Percentiles rank a stretch among this genome's conserved stretches.
These are phyloP conservation scores for Melipona quadrifasciata DNA, from an alignment of 1,140 invertebrate genomes.

Conservation along the genomic window DNA sequence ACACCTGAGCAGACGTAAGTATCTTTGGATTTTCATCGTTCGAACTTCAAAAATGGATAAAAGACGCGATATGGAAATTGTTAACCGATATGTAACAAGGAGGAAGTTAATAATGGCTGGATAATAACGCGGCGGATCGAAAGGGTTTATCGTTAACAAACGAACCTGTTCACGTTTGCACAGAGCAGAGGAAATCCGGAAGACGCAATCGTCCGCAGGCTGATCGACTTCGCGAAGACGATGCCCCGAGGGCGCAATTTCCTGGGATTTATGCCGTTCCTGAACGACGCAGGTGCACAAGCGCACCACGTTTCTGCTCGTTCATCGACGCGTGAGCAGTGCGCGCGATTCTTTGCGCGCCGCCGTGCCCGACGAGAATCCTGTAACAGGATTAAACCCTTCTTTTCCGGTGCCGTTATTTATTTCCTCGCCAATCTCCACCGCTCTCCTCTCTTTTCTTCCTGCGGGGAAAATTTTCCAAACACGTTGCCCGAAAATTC, in stretches of 20 bases:
- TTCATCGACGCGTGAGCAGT: conserved; percentile 56
- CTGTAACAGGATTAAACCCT: conserved; percentile 11
- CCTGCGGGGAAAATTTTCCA: background rate
- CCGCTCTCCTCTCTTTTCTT: no score
- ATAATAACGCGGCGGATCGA: background rate
- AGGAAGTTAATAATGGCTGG: conserved; percentile 1
- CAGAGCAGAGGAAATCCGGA: conserved; percentile 59
- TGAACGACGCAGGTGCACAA: conserved; percentile 54
- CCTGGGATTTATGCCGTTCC: conserved; percentile 60
- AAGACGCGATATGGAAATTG: background rate
- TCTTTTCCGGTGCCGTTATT: no score
- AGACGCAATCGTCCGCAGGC: conserved; percentile 56
- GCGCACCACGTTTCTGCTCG: conserved; percentile 32
- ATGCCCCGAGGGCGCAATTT: conserved; percentile 65
- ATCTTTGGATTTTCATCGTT: background rate
- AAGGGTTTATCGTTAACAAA: conserved; percentile 25
- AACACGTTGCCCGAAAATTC: background rate
- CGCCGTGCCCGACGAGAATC: background rate
- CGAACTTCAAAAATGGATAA: background rate
- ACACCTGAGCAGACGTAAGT: no score
- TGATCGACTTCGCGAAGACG: conserved; percentile 66
- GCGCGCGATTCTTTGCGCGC: conserved; percentile 45
- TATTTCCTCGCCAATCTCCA: background rate
- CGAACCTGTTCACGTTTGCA: conserved; percentile 47
- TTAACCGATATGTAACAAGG: no score